Evolutionary conservation across 2,113 vertebrate species (phyloP), one percentile per base, ranked within the genome.

Genomic region (Carettochelys insculpta): DNA sequence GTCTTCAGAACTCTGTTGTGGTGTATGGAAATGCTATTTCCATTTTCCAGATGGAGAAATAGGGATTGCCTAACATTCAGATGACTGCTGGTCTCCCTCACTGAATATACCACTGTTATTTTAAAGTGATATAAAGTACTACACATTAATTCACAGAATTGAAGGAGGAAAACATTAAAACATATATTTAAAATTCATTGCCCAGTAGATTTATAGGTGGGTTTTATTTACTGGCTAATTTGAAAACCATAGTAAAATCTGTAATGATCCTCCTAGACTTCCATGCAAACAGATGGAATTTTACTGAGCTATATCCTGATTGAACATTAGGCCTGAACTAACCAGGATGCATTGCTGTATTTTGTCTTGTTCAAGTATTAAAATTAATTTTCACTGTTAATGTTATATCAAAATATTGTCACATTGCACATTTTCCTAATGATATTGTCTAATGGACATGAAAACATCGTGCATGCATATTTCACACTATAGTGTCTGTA

Each of bases 381-480:
- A 65, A 38, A 65, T 11, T 0, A 91, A 83, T 77, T 8, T 6
- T 65, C 45, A 25, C 1, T 34, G 5, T 51, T 82, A 34, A 5
- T 54, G 4, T 47, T 80, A 20, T 51, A 58, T 24, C 3, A 85
- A 71, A 82, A 92, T 80, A 86, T 2, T 90, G 8, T 2, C 82
- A 43, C 0, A 0, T 1, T 56, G 5, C 5, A 47, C 22, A 3
- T 48, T 12, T 54, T 71, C 50, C 25, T 61, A 22, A 87, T 81
- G 9, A 25, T 14, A 16, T 45, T 77, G 79, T 82, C 61, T 48
- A 27, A 65, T 45, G 87, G 0, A 0, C 82, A 80, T 27, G 71
- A 83, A 47, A 85, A 48, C 76, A 80, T 11, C 14, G 6, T 51
- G 6, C 1, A 31, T 27, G 51, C 8, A 3, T 82, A 68, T 31